Conservation (phyloP, 2,113 vertebrate genomes). For the Stegastes partitus region DNA sequence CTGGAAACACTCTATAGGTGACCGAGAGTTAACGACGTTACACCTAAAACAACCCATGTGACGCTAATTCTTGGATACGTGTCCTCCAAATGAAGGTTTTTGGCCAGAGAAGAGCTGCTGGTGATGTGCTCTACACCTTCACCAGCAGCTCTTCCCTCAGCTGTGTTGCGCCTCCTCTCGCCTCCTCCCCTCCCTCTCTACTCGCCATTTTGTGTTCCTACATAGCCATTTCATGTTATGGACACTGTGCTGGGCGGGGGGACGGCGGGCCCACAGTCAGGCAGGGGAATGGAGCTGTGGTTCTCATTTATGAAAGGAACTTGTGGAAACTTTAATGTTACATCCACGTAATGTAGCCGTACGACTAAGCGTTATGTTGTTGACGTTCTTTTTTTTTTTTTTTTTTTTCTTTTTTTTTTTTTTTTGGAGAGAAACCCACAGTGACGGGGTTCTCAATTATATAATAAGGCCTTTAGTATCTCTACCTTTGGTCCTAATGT, state of each 20-base stretch:
- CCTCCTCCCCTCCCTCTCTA: slow-evolving; percentile 21
- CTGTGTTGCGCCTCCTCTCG: slow-evolving; percentile 6
- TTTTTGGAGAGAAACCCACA: no score
- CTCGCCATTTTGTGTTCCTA: slow-evolving; percentile 70
- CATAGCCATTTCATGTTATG: slow-evolving; percentile 49
- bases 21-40: no score
- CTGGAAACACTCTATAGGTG: no score
- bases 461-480: no score
- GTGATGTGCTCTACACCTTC: slow-evolving; percentile 4
- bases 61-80: not conserved
- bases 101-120: not conserved
- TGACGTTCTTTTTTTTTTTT: no score
- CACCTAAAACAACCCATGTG: no score
- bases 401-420: no score
- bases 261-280: slow-evolving; percentile 2
- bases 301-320: not conserved
- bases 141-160: slow-evolving; percentile 4
- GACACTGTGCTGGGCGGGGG: slow-evolving; percentile 13
- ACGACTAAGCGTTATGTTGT: no score
- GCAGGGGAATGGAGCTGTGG: not conserved
- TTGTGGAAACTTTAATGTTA: not conserved
- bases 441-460: no score
- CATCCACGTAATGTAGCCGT: no score
- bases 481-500: no score
- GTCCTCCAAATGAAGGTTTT: not conserved